phyloP scores from a whole-genome alignment of 2,888 invertebrate genomes.

The Strigamia transsilvanica region DNA sequence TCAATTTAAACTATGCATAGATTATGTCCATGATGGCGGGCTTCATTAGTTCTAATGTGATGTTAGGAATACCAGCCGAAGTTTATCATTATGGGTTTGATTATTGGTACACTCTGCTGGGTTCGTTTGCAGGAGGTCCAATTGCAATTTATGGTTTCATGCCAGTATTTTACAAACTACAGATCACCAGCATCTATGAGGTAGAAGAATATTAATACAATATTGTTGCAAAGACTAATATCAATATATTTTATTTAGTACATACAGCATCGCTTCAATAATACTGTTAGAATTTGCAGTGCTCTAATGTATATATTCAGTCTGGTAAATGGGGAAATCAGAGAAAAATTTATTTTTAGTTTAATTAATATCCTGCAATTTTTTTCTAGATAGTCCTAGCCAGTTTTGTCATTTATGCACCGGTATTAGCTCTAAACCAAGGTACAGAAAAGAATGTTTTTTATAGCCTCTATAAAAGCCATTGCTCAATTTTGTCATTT shows the following conservation, averaged over 20 bases:
- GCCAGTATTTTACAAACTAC: constrained; percentile 50
- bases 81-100: constrained; percentile 50
- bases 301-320: neutral
- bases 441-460: neutral
- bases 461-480: too few species aligned
- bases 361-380: neutral
- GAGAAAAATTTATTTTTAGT: neutral
- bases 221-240: neutral
- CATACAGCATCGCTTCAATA: neutral
- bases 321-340: neutral
- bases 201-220: neutral
- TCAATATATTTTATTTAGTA: constrained; percentile 7
- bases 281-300: neutral
- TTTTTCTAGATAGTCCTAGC: neutral
- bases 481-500: too few species aligned
- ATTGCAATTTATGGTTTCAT: constrained; percentile 10
- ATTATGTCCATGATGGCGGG: constrained; percentile 36
- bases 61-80: constrained; percentile 52
- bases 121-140: constrained; percentile 33
- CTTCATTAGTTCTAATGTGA: constrained; percentile 37
- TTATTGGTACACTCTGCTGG: constrained; percentile 12
- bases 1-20: neutral
- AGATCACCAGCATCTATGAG: constrained; percentile 47
- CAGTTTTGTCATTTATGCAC: constrained; percentile 48
- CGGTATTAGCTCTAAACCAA: constrained; percentile 49